Base-by-base conservation (phyloP, 1,140 invertebrate species). In the Drosophila lacteicornis region DNA sequence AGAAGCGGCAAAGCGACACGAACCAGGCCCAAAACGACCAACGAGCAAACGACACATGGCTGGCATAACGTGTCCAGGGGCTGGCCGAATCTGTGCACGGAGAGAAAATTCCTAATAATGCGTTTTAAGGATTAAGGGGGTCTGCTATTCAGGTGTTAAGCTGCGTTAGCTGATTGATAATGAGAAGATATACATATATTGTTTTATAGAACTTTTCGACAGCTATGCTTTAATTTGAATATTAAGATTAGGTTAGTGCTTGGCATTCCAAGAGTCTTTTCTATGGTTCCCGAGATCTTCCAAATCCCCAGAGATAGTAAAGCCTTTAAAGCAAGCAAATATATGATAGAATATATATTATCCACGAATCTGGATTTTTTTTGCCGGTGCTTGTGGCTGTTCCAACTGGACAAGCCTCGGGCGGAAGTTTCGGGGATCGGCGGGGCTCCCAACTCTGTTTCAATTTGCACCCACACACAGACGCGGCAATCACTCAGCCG, bases 391-490 rank as follows among this genome's bases (percentile, higher is more conserved):
- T 19, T 66, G 63, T 12, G 46, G 46, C 30, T 58, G 62, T 33
- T 47, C 5, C 30, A 67, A 45, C 49, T 45, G 46, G 49, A 27
- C 63, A 45, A 36, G 38, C 49, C 30, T 46, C 27, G 22, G 65
- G 47, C 17, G 38, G 13, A 30, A 13, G 40, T 49, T 19, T 47
- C 56, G 19, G 49, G 62, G 40, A 58, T 57, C 69, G 49, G 13
- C 69, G 49, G 13, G 12, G 43, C 69, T 77, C 79, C 73, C 79
- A 68, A 80, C 76, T 88, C 77, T 90, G 85, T 87, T 87, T 87
- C 84, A 87, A 87, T 87, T 87, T 84, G 84, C 85, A 87, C 77
- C 84, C 83, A 83, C 80, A 79, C 75, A 71, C 45, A 67, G 68
- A 63, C 61, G 70, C 56, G 58, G 73, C 85, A 88, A 86, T 86